Percentiles rank a stretch among this genome's conserved stretches.
Evolutionary conservation across 1,140 invertebrate genomes (phyloP).

Genomic region (Goniozus legneri): DNA sequence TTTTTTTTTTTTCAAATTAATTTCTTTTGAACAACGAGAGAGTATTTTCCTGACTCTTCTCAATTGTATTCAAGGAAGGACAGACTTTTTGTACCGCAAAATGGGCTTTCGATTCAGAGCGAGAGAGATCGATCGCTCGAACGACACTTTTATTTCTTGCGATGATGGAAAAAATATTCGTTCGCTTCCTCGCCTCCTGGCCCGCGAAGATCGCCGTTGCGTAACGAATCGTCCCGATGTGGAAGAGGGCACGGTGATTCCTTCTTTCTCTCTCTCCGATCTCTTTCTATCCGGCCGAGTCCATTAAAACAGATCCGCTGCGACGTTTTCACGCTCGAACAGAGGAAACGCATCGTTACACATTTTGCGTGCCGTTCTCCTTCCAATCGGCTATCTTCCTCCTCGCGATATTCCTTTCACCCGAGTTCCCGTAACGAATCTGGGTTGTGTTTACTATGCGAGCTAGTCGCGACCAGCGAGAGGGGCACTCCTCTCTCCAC

Average conservation of each 20-base stretch:
- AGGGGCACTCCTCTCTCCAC: not conserved
- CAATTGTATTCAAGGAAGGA: no score
- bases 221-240: not conserved
- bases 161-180: no score
- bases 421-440: slow-evolving; percentile 4
- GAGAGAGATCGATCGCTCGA: no score
- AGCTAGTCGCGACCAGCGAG: not conserved
- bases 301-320: not conserved
- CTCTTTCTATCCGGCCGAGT: not conserved
- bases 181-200: slow-evolving; percentile 9
- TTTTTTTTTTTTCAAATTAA: no score
- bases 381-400: not conserved
- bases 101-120: no score
- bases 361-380: slow-evolving; percentile 3
- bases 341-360: not conserved
- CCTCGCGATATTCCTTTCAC: slow-evolving; percentile 20
- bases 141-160: no score
- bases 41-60: no score
- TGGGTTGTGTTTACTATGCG: slow-evolving; percentile 23
- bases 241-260: not conserved
- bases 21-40: no score
- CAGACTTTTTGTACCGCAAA: no score
- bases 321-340: not conserved
- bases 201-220: not conserved
- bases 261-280: not conserved